Percentiles rank a stretch among this genome's conserved stretches.
These are phyloP conservation scores for Brachirus orientalis DNA, from an alignment of 2,113 vertebrate species.

Conservation along the genomic window DNA sequence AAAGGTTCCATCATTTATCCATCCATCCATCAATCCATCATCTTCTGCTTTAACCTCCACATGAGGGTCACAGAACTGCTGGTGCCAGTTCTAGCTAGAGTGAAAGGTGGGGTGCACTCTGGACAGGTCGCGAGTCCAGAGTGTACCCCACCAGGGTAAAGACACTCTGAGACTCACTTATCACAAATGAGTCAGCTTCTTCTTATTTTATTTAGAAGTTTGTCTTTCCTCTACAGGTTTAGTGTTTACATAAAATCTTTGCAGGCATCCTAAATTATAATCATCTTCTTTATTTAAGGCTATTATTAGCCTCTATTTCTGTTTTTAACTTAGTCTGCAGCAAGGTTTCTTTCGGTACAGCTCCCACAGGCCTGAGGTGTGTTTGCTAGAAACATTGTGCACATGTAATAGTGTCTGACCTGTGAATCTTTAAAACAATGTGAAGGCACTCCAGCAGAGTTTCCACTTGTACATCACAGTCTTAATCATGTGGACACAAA, in stretches of 20 bases:
- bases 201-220: too few relatives aligned
- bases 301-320: constrained; percentile 7
- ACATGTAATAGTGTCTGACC: constrained; percentile 79
- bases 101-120: too few relatives aligned
- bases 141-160: too few relatives aligned
- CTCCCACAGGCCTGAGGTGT: constrained; percentile 38
- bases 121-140: too few relatives aligned
- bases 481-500: constrained; percentile 15
- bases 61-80: too few relatives aligned
- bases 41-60: too few relatives aligned
- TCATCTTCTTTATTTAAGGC: neutral
- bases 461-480: constrained; percentile 68
- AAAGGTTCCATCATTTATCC: neutral
- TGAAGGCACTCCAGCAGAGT: constrained; percentile 74
- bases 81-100: too few relatives aligned
- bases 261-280: neutral
- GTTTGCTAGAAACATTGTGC: constrained; percentile 62
- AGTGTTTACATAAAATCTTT: neutral
- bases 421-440: constrained; percentile 76
- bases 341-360: neutral
- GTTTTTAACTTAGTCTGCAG: neutral
- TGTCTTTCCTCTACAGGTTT: too few relatives aligned
- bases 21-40: too few relatives aligned
- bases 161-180: too few relatives aligned
- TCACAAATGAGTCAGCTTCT: too few relatives aligned